These are phyloP conservation scores for Antheraea pernyi DNA, from an alignment of 1,140 invertebrate genomes.

Conservation along the genomic window DNA sequence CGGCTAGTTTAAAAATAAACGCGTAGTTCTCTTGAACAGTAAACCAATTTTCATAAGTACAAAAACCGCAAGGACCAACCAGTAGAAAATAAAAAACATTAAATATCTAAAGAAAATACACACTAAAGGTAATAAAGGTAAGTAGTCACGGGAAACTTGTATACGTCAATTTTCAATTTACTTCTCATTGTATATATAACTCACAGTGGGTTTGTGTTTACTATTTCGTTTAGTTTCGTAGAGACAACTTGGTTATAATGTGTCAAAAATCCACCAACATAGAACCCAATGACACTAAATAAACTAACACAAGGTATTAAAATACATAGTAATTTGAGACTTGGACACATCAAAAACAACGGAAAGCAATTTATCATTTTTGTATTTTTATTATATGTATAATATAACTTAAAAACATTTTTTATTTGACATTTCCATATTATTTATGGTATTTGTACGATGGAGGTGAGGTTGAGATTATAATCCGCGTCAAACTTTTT, in stretches of 20 bases:
- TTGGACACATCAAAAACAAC: slow-evolving; percentile 18
- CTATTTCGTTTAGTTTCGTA: slow-evolving; percentile 32
- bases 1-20: too few relatives aligned
- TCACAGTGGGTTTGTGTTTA: slow-evolving; percentile 38
- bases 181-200: neutral
- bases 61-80: too few relatives aligned
- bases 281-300: slow-evolving; percentile 28
- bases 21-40: too few relatives aligned
- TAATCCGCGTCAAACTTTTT: too few relatives aligned
- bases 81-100: too few relatives aligned
- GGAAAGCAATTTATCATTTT: slow-evolving; percentile 23
- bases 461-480: too few relatives aligned
- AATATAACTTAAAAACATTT: neutral
- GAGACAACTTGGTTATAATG: slow-evolving; percentile 32
- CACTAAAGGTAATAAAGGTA: too few relatives aligned
- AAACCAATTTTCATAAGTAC: too few relatives aligned
- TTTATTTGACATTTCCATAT: neutral
- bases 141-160: too few relatives aligned
- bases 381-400: neutral
- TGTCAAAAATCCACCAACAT: slow-evolving; percentile 33
- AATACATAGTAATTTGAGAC: slow-evolving; percentile 25
- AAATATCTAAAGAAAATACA: too few relatives aligned
- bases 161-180: too few relatives aligned
- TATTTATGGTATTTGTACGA: neutral
- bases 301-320: slow-evolving; percentile 16